Evolutionary conservation across 1,140 invertebrate species (phyloP), one percentile per base, ranked within the genome.

Genomic region (Mya arenaria): DNA sequence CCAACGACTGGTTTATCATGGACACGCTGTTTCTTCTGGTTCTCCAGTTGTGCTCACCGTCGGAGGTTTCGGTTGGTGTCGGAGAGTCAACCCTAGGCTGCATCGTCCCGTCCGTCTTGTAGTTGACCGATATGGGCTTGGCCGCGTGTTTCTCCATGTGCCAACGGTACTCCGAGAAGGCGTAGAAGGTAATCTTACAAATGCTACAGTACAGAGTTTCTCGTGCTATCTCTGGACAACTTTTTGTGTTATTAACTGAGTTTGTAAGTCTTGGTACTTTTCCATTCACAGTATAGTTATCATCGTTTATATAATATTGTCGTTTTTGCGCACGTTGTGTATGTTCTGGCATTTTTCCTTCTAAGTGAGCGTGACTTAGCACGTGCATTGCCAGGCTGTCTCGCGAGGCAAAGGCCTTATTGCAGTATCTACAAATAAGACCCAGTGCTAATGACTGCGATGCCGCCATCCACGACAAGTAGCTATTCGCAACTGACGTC

Each of bases 371-470:
- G 41, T 82, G 79, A 10, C 68, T 65, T n/a, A 82, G 48, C 17
- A 73, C 79, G 69, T 82, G 75, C 55, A 80, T 73, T 55, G 63
- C 73, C 30, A 68, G 68, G 48, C 25, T 73, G 48, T 74, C 75
- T 41, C 62, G 62, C 41, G 48, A 58, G 13, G 36, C 34, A 23
- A 63, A 75, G 19, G 73, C 63, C 62, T 75, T 60, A 48, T 75
- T 75, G 39, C 73, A 75, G 60, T 75, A 62, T 41, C 30, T 63
- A 30, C 56, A 62, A 32, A 75, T 25, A 44, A 1, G 62, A 28
- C 6, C 37, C 37, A 75, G 36, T 37, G 56, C 41, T 23, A 62
- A 3, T 25, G 72, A 56, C 60, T 23, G 37, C 19, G 52, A 55
- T 41, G 58, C 58, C 2, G 60, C 37, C 58, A 41, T 41, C 60